Evolutionary conservation across 2,888 invertebrate genomes (phyloP).

Genomic region (Willowsia nigromaculata): DNA sequence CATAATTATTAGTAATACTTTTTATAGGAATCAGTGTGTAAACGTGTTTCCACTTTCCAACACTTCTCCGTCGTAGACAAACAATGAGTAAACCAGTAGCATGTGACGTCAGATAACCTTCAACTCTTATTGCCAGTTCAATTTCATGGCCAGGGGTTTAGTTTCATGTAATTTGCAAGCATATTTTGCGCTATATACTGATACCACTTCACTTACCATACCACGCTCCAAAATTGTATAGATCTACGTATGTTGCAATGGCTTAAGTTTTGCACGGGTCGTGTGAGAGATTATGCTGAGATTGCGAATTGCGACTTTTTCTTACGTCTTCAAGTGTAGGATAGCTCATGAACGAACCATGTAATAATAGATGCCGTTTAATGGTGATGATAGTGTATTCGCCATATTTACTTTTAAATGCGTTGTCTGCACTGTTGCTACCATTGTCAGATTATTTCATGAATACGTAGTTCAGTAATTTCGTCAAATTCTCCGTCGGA

Average conservation of each 20-base stretch:
- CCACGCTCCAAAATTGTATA: too few species aligned
- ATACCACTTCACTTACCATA: too few species aligned
- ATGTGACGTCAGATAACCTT: conserved; percentile 74
- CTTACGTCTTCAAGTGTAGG: neutral
- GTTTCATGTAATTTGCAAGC: neutral
- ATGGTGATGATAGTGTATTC: too few species aligned
- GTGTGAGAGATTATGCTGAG: conserved; percentile 4
- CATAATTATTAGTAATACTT: neutral
- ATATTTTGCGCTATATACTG: neutral
- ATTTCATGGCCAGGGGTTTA: conserved; percentile 62
- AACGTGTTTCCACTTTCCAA: conserved; percentile 1
- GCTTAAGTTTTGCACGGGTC: neutral
- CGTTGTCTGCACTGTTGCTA: too few species aligned
- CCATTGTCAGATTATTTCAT: too few species aligned
- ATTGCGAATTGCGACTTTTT: neutral
- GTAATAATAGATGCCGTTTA: neutral
- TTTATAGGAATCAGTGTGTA: neutral
- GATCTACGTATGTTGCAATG: neutral
- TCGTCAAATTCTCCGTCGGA: too few species aligned
- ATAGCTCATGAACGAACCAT: neutral
- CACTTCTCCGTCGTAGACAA: conserved; percentile 33
- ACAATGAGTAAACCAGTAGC: conserved; percentile 40
- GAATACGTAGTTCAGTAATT: too few species aligned
- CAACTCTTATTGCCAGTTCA: conserved; percentile 74
- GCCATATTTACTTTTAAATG: too few species aligned